A percentile compares a stretch with the other conserved stretches of the same genome.
phyloP scores from a whole-genome alignment of 1,140 invertebrate species.

The Lepidurus arcticus region DNA sequence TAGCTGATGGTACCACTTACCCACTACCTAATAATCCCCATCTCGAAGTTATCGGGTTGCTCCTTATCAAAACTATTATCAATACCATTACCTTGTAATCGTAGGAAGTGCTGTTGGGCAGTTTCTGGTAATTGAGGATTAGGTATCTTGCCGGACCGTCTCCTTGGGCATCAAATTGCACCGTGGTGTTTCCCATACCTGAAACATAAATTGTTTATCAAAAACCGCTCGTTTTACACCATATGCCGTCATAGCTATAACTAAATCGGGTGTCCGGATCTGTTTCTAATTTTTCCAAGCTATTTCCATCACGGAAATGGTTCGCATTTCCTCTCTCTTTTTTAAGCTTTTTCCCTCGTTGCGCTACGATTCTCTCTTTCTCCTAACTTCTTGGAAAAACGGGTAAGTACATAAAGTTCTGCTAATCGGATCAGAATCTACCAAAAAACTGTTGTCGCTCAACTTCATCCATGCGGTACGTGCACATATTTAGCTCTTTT shows the following conservation, averaged over 20 bases:
- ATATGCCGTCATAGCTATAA: neutral
- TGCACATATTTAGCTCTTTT: neutral
- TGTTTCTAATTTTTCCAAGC: neutral
- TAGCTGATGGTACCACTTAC: conserved; percentile 58
- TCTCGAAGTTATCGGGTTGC: neutral
- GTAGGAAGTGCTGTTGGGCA: conserved; percentile 49
- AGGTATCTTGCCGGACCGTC: conserved; percentile 62
- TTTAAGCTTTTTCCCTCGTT: neutral
- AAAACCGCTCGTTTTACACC: neutral
- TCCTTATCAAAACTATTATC: neutral
- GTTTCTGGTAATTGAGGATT: conserved; percentile 55
- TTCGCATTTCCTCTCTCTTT: neutral
- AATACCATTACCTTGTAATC: conserved; percentile 53
- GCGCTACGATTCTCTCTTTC: neutral
- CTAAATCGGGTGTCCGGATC: neutral
- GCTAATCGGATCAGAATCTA: conserved; percentile 7
- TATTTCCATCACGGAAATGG: neutral
- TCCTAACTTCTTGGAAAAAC: neutral
- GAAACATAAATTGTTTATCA: conserved; percentile 35
- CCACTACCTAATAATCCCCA: conserved; percentile 50
- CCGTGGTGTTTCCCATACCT: conserved; percentile 59
- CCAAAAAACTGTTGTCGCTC: neutral
- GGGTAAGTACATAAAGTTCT: neutral
- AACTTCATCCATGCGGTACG: neutral
- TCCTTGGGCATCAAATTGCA: conserved; percentile 60